Evolutionary conservation across 2,888 invertebrate species (phyloP), one percentile per base, ranked within the genome.

Genomic region (Zaprionus obscuricornis): DNA sequence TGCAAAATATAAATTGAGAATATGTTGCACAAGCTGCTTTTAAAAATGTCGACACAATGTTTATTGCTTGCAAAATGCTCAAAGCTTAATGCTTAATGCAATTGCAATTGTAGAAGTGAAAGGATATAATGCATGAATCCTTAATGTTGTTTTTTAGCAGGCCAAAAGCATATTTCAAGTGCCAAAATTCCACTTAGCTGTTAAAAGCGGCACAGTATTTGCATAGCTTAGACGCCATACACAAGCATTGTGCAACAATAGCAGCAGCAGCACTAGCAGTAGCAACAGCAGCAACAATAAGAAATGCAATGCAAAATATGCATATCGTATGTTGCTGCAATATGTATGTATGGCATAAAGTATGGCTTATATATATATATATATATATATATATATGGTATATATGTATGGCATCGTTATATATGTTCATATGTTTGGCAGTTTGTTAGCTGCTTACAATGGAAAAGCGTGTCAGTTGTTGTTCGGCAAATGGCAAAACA

Each of bases 181-280:
- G 78, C 78, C 83, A 83, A 79, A 79, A 74, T 68, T 68, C 67
- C 64, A 74, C 71, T 83, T 83, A 76, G 76, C 66, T 67, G 76
- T 17, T 31, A 37, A 37, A 18, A 37, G 37, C 37, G 10, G 10
- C n/a, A 3, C 3, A 29, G 29, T 3, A 74, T 68, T 77, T 71
- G 74, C 77, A 71, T 76, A 63, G 59, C 63, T 29, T 4, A 16
- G 40, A 68, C 43, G 56, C 49, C 42, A 27, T 8, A 26, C 47
- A 52, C 33, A 14, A 47, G 34, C 54, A 13, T 34, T 50, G 29
- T 40, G 49, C 45, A 27, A 5, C 40, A 46, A 27, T 4, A 39
- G 18, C n/a, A 56, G 10, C 14, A 40, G 18, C 16, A 27, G 16
- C 22, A 50, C 36, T 42, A 20, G 31, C 17, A 29, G 29, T n/a